These are phyloP conservation scores for Epizoanthus ramosus DNA, from an alignment of 92 coral and sea anemone genomes.

Conservation along the genomic window DNA sequence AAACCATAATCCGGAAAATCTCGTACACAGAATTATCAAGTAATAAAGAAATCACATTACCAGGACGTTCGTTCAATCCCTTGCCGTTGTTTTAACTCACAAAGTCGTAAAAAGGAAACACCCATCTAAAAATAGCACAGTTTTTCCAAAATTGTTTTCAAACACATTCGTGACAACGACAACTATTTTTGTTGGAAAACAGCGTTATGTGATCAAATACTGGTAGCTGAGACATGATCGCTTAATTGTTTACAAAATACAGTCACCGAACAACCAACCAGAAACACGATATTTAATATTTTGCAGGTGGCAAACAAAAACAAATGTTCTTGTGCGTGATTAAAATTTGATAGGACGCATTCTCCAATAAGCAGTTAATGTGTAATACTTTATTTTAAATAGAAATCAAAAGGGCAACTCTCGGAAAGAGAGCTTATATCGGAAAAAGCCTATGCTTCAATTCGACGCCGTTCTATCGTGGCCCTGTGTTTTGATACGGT, in stretches of 20 bases:
- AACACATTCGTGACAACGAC: not conserved
- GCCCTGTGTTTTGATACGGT: slow-evolving; percentile 4
- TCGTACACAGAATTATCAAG: not conserved
- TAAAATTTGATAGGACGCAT: slow-evolving; percentile 40
- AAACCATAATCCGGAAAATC: slow-evolving; percentile 18
- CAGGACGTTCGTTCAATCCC: slow-evolving; percentile 9
- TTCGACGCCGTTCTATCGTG: not conserved
- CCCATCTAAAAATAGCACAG: slow-evolving; percentile 21
- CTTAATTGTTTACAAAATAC: slow-evolving; percentile 27
- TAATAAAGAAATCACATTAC: slow-evolving; percentile 3
- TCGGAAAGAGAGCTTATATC: not conserved
- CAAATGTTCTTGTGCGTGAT: slow-evolving; percentile 7
- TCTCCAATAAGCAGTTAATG: slow-evolving; percentile 42
- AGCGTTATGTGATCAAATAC: slow-evolving; percentile 38
- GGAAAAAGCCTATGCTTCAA: not conserved
- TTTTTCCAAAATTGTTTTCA: not conserved
- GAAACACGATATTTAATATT: slow-evolving; percentile 9
- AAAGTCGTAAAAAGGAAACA: not conserved
- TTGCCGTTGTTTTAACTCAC: not conserved
- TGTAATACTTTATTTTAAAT: not conserved
- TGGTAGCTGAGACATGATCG: slow-evolving; percentile 7
- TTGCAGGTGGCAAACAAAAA: slow-evolving; percentile 35
- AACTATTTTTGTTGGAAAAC: slow-evolving; percentile 29
- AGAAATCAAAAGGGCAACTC: not conserved
- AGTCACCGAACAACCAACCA: slow-evolving; percentile 35